Conservation (phyloP, 2,888 invertebrate genomes). For the Neuroscelio doddi region DNA sequence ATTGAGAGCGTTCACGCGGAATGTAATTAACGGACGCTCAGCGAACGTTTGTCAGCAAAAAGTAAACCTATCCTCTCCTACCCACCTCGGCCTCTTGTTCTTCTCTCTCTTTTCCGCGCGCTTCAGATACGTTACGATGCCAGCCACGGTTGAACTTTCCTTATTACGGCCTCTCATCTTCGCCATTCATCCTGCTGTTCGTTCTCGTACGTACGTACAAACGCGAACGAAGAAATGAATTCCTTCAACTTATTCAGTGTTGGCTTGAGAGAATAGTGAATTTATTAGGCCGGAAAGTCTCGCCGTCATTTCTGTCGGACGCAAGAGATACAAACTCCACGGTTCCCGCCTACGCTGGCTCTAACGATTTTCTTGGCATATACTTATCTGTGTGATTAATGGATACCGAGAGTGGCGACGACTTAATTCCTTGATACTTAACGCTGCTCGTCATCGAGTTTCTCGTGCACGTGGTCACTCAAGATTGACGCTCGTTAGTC, state of each 20-base stretch:
- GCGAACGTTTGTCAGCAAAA: constrained; percentile 42
- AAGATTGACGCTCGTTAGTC: constrained; percentile 23
- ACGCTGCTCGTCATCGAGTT: constrained; percentile 36
- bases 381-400: constrained; percentile 58
- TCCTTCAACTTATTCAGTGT: constrained; percentile 27
- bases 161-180: constrained; percentile 51
- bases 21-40: constrained; percentile 62
- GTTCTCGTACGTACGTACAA: constrained; percentile 18
- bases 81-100: constrained; percentile 5
- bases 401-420: constrained; percentile 54
- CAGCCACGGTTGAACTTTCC: constrained; percentile 53
- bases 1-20: constrained; percentile 58
- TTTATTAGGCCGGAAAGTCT: constrained; percentile 54
- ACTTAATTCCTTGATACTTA: constrained; percentile 57
- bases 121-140: constrained; percentile 8
- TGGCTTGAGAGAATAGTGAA: constrained; percentile 42
- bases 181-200: constrained; percentile 44
- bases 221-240: constrained; percentile 31
- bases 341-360: constrained; percentile 33
- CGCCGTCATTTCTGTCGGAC: constrained; percentile 32
- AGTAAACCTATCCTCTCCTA: constrained; percentile 15
- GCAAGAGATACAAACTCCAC: constrained; percentile 43
- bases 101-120: constrained; percentile 1
- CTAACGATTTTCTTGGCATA: constrained; percentile 43
- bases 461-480: constrained; percentile 24